phyloP scores from a whole-genome alignment of 2,888 invertebrate genomes.

The Acleris cristana region DNA sequence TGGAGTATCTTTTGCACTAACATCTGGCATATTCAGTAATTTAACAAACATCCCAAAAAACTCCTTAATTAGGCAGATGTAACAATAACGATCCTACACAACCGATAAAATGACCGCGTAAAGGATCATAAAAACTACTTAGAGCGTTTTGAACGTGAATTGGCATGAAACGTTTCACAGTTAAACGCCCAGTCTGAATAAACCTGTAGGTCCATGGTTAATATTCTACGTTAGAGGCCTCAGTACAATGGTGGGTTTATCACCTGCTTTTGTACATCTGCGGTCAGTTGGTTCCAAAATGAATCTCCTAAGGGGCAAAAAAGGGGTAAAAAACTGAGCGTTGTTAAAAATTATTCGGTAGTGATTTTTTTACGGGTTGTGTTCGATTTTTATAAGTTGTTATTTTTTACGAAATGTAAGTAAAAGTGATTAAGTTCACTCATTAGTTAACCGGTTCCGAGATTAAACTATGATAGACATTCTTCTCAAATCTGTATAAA shows the following conservation, averaged over 20 bases:
- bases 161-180: conserved; percentile 50
- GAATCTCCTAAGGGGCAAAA: conserved; percentile 48
- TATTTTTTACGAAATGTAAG: too few relatives aligned
- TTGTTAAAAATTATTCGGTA: conserved; percentile 33
- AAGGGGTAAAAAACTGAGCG: conserved; percentile 50
- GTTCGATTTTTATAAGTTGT: neutral
- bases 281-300: conserved; percentile 68
- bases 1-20: too few relatives aligned
- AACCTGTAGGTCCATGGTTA: conserved; percentile 6
- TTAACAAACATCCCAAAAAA: conserved; percentile 6
- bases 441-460: too few relatives aligned
- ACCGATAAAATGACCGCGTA: conserved; percentile 29
- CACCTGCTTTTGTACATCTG: conserved; percentile 74
- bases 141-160: conserved; percentile 48
- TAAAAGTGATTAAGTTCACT: too few relatives aligned
- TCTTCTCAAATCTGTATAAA: too few relatives aligned
- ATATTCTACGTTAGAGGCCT: neutral
- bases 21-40: too few relatives aligned
- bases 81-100: conserved; percentile 20
- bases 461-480: too few relatives aligned
- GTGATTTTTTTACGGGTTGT: conserved; percentile 25
- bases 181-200: conserved; percentile 25
- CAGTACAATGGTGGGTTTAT: conserved; percentile 10
- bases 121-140: conserved; percentile 46
- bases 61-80: conserved; percentile 36